A percentile compares a stretch with the other conserved stretches of the same genome.
These are phyloP conservation scores for Darevskia nairensis DNA, from an alignment of 2,797 vertebrate species.

Conservation along the genomic window DNA sequence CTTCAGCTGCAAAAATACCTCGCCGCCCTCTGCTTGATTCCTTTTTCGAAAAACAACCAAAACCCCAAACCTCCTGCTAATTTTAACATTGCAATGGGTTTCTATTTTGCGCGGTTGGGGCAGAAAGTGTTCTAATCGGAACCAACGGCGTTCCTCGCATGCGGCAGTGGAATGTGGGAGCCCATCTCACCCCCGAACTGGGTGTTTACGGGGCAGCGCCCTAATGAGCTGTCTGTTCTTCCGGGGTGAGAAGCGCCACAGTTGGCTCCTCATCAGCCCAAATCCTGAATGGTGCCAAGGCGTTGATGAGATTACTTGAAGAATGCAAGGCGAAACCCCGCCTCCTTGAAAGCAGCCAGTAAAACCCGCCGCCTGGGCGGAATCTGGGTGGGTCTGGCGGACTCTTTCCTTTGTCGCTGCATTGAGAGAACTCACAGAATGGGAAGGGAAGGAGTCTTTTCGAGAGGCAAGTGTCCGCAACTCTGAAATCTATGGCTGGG, in stretches of 20 bases:
- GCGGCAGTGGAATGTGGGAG: too few species aligned
- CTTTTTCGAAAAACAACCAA: not conserved
- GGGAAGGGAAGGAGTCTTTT: not conserved
- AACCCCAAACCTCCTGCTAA: not conserved
- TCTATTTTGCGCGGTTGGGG: not conserved
- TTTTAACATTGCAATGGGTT: not conserved
- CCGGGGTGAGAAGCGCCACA: too few species aligned
- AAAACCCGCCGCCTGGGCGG: not conserved
- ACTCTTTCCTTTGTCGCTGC: conserved; percentile 7
- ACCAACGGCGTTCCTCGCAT: not conserved
- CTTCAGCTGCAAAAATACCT: not conserved
- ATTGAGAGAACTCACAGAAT: not conserved
- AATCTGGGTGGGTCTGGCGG: not conserved
- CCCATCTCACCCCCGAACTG: not conserved
- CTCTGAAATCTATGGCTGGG: not conserved
- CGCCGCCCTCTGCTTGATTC: not conserved
- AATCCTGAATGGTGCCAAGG: not conserved
- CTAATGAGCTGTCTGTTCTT: too few species aligned
- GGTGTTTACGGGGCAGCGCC: too few species aligned
- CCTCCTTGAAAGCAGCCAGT: conserved; percentile 3
- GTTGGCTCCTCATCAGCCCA: not conserved
- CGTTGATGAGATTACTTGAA: conserved; percentile 11
- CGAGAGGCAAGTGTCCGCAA: not conserved
- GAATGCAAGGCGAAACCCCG: not conserved
- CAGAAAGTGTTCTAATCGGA: not conserved